These are phyloP conservation scores for Aplochiton taeniatus DNA, from an alignment of 2,797 vertebrate genomes.

Conservation along the genomic window DNA sequence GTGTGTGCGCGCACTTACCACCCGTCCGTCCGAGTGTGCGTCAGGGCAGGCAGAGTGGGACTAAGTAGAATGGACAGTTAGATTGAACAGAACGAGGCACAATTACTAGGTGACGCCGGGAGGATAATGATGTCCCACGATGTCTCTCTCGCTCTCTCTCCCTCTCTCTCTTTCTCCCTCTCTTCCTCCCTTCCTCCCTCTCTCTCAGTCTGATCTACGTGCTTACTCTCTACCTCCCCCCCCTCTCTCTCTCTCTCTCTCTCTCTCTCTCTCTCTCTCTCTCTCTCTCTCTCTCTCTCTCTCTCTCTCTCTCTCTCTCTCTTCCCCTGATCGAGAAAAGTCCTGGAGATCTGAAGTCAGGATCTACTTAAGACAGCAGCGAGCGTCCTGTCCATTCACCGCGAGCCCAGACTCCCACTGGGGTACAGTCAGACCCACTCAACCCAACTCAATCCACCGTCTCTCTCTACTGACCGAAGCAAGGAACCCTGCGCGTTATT, in stretches of 20 bases:
- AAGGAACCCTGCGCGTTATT: no score
- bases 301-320: no score
- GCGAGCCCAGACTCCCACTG: no score
- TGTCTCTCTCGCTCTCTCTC: background rate
- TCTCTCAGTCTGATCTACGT: background rate
- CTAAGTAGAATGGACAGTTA: conserved; percentile 75
- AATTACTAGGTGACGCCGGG: conserved; percentile 74
- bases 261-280: no score
- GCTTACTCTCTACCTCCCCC: conserved; percentile 15
- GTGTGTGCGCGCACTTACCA: conserved; percentile 11
- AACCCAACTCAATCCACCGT: no score
- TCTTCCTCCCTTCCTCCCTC: conserved; percentile 23
- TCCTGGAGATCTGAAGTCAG: no score
- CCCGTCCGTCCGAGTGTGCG: conserved; percentile 19
- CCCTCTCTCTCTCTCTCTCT: conserved; percentile 10
- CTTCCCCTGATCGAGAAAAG: no score
- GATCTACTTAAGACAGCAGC: no score
- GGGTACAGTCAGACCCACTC: no score
- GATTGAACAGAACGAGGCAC: conserved; percentile 77
- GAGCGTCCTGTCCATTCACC: no score
- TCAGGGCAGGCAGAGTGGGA: conserved; percentile 38
- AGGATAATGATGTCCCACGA: conserved; percentile 74
- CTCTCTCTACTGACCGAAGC: no score
- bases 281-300: no score
- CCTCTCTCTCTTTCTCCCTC: conserved; percentile 19